These are phyloP conservation scores for Pantala flavescens DNA, from an alignment of 1,140 invertebrate species.

Conservation along the genomic window DNA sequence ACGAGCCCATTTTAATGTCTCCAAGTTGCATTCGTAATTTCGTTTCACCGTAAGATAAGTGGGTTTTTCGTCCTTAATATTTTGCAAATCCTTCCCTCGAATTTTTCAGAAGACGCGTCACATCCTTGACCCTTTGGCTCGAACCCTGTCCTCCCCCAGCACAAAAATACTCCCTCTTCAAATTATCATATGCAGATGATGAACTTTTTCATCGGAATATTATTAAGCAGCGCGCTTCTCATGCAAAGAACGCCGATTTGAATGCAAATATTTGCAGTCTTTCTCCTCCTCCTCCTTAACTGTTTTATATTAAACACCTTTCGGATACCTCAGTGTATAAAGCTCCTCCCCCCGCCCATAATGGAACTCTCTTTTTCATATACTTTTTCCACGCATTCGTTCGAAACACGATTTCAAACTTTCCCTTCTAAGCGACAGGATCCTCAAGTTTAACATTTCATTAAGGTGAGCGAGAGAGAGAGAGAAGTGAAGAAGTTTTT, in stretches of 20 bases:
- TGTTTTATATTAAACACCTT: conserved; percentile 10
- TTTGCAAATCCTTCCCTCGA: no score
- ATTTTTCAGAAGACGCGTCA: not conserved
- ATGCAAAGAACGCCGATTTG: conserved; percentile 4
- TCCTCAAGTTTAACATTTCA: no score
- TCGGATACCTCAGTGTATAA: not conserved
- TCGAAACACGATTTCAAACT: no score
- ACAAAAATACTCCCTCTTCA: not conserved
- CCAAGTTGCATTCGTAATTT: no score
- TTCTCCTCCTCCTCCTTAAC: not conserved
- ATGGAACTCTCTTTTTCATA: not conserved
- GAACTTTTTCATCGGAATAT: conserved; percentile 6
- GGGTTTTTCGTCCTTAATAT: no score
- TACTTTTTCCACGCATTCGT: no score
- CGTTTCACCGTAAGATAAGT: no score
- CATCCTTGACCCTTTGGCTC: not conserved
- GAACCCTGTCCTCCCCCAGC: not conserved
- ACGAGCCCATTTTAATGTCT: no score
- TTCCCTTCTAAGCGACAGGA: no score
- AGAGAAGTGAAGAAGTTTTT: no score
- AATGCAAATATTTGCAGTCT: conserved; percentile 6
- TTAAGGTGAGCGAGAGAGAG: no score
- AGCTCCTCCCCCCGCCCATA: not conserved
- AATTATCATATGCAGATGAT: conserved; percentile 10
- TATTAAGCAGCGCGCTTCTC: not conserved